Evolutionary conservation across 2,113 vertebrate genomes (phyloP).

Genomic region (Apaloderma vittatum): DNA sequence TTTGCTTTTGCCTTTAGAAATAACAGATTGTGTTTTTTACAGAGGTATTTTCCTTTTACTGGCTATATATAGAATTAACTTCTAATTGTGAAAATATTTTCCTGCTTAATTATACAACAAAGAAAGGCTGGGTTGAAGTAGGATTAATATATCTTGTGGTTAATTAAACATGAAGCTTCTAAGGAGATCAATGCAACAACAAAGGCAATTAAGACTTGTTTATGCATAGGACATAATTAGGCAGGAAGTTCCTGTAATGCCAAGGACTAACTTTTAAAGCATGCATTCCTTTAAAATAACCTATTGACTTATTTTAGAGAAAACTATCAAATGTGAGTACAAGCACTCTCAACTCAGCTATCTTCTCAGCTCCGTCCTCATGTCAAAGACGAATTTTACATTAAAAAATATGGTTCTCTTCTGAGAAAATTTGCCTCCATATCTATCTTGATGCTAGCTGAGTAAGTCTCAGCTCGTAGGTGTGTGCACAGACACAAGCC

Average conservation of each 20-base stretch:
- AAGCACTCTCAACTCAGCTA: not conserved
- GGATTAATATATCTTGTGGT: conserved; percentile 63
- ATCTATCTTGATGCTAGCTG: not conserved
- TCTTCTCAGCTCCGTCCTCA: not conserved
- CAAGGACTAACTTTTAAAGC: conserved; percentile 50
- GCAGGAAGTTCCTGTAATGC: conserved; percentile 51
- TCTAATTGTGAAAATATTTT: conserved; percentile 57
- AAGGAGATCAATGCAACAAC: conserved; percentile 61
- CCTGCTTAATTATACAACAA: conserved; percentile 70
- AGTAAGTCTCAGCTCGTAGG: not conserved
- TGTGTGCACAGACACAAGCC: not conserved
- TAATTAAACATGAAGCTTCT: conserved; percentile 75
- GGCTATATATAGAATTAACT: conserved; percentile 1
- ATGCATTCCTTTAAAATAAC: not conserved
- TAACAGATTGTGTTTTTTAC: not conserved
- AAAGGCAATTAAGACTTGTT: conserved; percentile 71
- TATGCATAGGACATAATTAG: conserved; percentile 62
- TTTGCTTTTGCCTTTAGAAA: not conserved
- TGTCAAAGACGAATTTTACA: not conserved
- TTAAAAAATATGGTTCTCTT: not conserved
- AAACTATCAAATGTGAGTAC: not conserved
- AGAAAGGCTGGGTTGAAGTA: conserved; percentile 60
- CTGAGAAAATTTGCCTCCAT: not conserved
- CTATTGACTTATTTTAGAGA: conserved; percentile 13
- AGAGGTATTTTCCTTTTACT: not conserved